These are phyloP conservation scores for Cerceris rybyensis DNA, from an alignment of 2,888 invertebrate genomes.

Conservation along the genomic window DNA sequence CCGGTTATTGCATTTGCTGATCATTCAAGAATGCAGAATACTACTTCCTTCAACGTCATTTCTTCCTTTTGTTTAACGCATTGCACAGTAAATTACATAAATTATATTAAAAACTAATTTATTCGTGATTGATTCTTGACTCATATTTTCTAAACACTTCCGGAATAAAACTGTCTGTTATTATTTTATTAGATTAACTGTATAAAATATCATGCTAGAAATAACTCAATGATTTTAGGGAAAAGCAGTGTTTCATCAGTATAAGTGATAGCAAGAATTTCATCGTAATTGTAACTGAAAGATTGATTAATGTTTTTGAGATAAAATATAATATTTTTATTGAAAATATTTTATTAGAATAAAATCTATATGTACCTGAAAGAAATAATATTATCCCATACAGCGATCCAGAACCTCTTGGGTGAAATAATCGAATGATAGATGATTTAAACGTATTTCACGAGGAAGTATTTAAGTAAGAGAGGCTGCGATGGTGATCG, in stretches of 20 bases:
- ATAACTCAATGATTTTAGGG: background rate
- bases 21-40: background rate
- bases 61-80: too few species aligned
- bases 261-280: background rate
- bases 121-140: too few species aligned
- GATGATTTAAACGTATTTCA: background rate
- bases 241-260: background rate
- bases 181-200: too few species aligned
- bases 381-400: background rate
- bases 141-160: too few species aligned
- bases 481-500: background rate
- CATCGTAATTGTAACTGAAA: background rate
- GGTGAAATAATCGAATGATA: background rate
- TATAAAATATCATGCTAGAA: background rate
- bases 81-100: too few species aligned
- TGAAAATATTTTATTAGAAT: background rate
- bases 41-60: too few species aligned
- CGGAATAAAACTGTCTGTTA: too few species aligned
- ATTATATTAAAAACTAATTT: too few species aligned
- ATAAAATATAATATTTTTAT: too few species aligned
- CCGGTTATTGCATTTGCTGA: constrained; percentile 21
- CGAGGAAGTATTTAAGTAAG: background rate
- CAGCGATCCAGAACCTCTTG: background rate
- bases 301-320: background rate
- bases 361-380: background rate